Evolutionary conservation across 2,797 vertebrate genomes (phyloP).

Genomic region (Lepus oiostolus): DNA sequence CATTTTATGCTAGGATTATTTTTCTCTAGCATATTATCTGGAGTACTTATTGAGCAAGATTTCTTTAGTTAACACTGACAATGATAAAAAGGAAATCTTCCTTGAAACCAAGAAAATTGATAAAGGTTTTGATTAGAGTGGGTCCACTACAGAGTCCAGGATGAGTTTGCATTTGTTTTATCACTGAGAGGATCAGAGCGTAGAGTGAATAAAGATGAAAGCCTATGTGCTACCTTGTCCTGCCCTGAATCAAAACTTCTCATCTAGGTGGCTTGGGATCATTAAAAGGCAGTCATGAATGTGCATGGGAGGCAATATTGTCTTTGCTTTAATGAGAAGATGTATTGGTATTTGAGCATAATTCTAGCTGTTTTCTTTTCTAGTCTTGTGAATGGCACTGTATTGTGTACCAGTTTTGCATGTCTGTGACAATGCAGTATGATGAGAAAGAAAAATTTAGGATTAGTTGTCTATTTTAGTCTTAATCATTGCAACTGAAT

Average conservation of each 20-base stretch:
- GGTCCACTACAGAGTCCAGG: background rate
- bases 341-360: background rate
- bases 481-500: background rate
- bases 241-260: background rate
- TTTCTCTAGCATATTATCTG: slow-evolving; percentile 13
- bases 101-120: background rate
- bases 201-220: background rate
- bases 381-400: background rate
- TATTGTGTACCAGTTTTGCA: background rate
- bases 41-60: background rate
- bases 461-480: background rate
- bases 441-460: background rate
- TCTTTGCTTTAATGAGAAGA: background rate
- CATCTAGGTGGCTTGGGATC: background rate
- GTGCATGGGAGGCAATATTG: background rate
- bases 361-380: background rate
- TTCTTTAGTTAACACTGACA: background rate
- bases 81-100: background rate
- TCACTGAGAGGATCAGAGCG: background rate
- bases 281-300: background rate
- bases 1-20: slow-evolving; percentile 1
- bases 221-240: background rate
- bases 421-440: background rate
- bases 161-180: background rate
- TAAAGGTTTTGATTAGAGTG: background rate